phyloP scores from a whole-genome alignment of 1,140 invertebrate species.

The Coenobita brevimanus region DNA sequence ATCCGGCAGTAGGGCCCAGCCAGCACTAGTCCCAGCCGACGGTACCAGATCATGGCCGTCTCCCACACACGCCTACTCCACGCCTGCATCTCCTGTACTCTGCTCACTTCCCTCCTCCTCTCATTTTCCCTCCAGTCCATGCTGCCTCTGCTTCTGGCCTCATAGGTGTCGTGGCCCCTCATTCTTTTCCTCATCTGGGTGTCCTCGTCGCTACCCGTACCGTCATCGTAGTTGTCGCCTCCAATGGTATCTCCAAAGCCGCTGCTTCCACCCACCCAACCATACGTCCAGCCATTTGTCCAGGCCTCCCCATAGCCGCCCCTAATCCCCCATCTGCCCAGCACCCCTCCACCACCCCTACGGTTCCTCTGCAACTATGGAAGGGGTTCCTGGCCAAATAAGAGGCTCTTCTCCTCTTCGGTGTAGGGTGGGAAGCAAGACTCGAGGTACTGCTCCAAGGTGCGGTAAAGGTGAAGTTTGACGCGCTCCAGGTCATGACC shows the following conservation, averaged over 20 bases:
- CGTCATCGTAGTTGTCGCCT: background rate
- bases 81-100: background rate
- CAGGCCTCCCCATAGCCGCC: background rate
- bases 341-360: background rate
- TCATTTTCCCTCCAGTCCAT: background rate
- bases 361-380: constrained; percentile 45
- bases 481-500: constrained; percentile 59
- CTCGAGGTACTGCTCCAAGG: constrained; percentile 53
- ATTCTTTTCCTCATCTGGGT: no score
- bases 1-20: constrained; percentile 8
- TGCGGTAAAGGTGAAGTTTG: constrained; percentile 51
- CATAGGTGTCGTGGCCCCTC: background rate
- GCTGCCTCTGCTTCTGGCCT: background rate
- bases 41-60: constrained; percentile 17
- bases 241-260: no score
- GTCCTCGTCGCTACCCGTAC: no score
- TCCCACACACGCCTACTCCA: background rate
- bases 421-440: constrained; percentile 64
- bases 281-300: background rate
- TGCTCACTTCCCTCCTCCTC: no score
- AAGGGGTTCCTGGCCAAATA: constrained; percentile 52
- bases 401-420: constrained; percentile 60
- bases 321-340: background rate
- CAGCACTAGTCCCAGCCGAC: constrained; percentile 9
- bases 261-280: no score